Conservation (phyloP, 2,113 vertebrate species). For the Hippocampus zosterae region DNA sequence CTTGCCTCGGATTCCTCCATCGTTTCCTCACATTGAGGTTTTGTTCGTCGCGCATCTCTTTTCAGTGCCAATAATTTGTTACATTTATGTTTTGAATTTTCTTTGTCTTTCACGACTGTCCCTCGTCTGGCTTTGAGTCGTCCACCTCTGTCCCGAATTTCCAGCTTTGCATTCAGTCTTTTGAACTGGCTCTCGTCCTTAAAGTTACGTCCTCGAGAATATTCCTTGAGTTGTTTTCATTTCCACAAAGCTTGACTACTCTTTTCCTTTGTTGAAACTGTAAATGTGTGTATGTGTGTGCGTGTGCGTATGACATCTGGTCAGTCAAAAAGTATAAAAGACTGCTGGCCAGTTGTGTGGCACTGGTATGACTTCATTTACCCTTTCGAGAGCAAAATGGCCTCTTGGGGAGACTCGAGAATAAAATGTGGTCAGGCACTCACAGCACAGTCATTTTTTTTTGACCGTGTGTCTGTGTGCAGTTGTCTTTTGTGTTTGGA, state of each 20-base stretch:
- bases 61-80: neutral
- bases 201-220: neutral
- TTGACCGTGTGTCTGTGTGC: neutral
- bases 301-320: slow-evolving; percentile 19
- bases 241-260: neutral
- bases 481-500: neutral
- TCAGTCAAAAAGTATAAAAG: slow-evolving; percentile 13
- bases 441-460: neutral
- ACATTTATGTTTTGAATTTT: neutral
- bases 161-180: neutral
- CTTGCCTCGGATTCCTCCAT: neutral
- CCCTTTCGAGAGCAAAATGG: slow-evolving; percentile 30
- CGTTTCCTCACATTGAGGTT: neutral
- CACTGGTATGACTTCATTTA: slow-evolving; percentile 51
- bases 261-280: slow-evolving; percentile 35
- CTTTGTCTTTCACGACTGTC: neutral
- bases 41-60: neutral
- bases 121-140: neutral
- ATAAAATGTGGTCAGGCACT: neutral
- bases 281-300: slow-evolving; percentile 11
- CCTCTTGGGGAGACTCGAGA: slow-evolving; percentile 30
- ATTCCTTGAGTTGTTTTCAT: neutral
- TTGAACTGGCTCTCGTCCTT: neutral
- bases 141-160: neutral
- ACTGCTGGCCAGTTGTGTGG: slow-evolving; percentile 34